A percentile compares a stretch with the other conserved stretches of the same genome.
Conservation (phyloP, 64 coral and sea anemone genomes). For the Porites lutea region DNA sequence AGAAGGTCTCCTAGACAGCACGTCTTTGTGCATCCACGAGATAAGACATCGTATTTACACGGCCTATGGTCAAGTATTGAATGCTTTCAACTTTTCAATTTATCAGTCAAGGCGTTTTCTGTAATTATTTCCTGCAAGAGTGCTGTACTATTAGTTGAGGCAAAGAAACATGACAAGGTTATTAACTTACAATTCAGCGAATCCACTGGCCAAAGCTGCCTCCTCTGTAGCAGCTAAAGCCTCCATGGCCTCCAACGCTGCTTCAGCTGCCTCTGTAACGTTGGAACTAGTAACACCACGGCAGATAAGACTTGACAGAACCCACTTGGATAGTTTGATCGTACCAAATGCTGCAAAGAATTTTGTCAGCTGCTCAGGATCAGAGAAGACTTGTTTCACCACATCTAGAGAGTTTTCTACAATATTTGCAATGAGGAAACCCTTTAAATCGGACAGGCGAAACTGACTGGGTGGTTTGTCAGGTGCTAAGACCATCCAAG, state of each 20-base stretch:
- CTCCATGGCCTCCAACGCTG: neutral
- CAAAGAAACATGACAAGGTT: neutral
- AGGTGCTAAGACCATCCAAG: neutral
- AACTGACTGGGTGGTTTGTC: neutral
- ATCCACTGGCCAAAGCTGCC: neutral
- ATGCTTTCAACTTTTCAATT: too few relatives aligned
- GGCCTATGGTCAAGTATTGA: too few relatives aligned
- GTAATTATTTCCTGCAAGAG: too few relatives aligned
- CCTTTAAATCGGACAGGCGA: neutral
- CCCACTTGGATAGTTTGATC: constrained; percentile 10
- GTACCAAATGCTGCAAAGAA: constrained; percentile 30
- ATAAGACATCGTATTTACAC: too few relatives aligned
- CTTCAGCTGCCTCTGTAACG: neutral
- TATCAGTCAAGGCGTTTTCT: too few relatives aligned
- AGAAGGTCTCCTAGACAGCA: too few relatives aligned
- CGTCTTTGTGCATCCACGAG: too few relatives aligned
- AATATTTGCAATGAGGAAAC: constrained; percentile 7
- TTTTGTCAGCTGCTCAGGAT: constrained; percentile 21
- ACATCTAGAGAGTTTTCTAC: neutral
- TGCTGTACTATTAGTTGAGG: too few relatives aligned
- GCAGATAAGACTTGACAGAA: constrained; percentile 21
- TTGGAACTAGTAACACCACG: neutral
- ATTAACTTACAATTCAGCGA: neutral
- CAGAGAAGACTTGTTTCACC: neutral
- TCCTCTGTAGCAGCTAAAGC: neutral